Evolutionary conservation across 2,797 vertebrate genomes (phyloP), one percentile per base, ranked within the genome.

Genomic region (Lutjanus argentimaculatus): DNA sequence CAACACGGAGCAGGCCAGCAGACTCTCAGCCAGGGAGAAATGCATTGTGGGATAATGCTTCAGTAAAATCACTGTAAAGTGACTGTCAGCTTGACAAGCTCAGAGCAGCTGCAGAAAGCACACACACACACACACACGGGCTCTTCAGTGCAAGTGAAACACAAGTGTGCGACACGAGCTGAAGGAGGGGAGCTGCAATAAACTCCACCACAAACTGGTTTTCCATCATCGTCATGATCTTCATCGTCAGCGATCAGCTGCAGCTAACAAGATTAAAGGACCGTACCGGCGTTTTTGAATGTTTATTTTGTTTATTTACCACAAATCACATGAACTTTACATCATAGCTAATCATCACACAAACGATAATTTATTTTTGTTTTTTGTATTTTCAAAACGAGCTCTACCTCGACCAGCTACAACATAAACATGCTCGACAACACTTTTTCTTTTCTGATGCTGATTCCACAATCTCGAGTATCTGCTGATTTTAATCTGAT

Each of bases 101-200:
- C 12, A 30, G 21, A 85, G 64, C 88, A 91, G 89, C 86, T 91
- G 91, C 75, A 83, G 64, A 68, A 22, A 83, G 63, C 49, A 43
- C 68, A 67, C 76, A 66, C 62, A 57, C 22, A 48, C 62, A 46
- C 21, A 15, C 59, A 19, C 58, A 52, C 46, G 2, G 30, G 30
- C 4, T 36, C 14, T 6, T 3, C 17, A 42, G 15, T 10, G 14
- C 16, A 7, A 40, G 55, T 66, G 62, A 30, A 46, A 53, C 70
- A 22, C 15, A 22, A 63, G 62, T 19, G 25, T 21, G 48, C 7
- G 56, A 42, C 45, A 51, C 4, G 46, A 48, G 30, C 25, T 17
- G 22, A 36, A 4, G 6, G 15, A 30, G 4, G 36, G 21, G 15
- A 43, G n/a, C n/a, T 0, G 16, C 13, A n/a, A 9, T 25, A 22